These are phyloP conservation scores for Corvus cornix DNA, from an alignment of 2,113 vertebrate species.

Conservation along the genomic window DNA sequence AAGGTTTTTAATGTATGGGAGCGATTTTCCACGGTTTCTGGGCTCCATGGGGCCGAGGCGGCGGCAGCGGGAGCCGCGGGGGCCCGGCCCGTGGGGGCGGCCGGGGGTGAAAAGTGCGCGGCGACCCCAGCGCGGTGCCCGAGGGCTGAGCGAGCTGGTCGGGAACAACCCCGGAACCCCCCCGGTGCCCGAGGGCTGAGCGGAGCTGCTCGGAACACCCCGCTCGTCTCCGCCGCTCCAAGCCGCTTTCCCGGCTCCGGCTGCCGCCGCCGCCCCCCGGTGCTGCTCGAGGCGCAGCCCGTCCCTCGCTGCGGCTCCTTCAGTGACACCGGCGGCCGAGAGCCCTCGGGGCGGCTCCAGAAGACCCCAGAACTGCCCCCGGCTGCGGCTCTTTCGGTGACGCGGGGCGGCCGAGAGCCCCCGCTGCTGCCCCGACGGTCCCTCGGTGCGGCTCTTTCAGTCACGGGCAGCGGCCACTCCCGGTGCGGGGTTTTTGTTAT, in stretches of 20 bases:
- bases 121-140: neutral
- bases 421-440: too few species aligned
- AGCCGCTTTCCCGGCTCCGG: too few species aligned
- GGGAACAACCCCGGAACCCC: neutral
- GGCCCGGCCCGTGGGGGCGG: neutral
- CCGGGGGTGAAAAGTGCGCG: neutral
- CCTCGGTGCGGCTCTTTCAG: too few species aligned
- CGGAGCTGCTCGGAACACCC: neutral
- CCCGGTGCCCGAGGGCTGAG: neutral
- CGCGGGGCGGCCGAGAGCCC: too few species aligned
- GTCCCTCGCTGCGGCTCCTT: too few species aligned
- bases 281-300: too few species aligned
- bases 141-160: neutral
- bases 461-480: too few species aligned
- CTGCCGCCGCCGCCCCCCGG: too few species aligned
- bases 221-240: neutral
- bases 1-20: neutral
- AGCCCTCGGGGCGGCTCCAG: too few species aligned
- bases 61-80: neutral
- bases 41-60: neutral
- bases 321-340: too few species aligned
- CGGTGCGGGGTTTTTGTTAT: neutral
- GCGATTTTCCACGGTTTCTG: neutral
- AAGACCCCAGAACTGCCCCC: too few species aligned
- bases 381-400: too few species aligned